A percentile compares a stretch with the other conserved stretches of the same genome.
phyloP scores from a whole-genome alignment of 2,113 vertebrate genomes.

The Sebastes schlegelii region DNA sequence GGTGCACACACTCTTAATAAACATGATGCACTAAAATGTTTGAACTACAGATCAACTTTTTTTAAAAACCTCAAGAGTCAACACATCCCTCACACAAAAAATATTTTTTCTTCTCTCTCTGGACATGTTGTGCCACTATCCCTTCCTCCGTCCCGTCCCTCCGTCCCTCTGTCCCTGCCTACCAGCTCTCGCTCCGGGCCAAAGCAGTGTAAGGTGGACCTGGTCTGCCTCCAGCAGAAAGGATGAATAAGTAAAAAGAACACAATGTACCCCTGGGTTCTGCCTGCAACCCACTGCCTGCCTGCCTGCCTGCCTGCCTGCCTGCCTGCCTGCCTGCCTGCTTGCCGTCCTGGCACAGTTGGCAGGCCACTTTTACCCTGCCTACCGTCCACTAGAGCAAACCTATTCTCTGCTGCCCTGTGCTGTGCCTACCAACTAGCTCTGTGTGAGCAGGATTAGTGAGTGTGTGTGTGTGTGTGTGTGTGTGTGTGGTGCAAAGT shows the following conservation, averaged over 20 bases:
- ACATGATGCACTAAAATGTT: conserved; percentile 22
- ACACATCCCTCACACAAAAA: background rate
- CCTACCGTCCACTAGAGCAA: conserved; percentile 57
- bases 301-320: too few relatives aligned
- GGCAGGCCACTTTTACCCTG: conserved; percentile 53
- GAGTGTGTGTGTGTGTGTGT: conserved; percentile 14
- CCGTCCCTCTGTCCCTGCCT: conserved; percentile 54
- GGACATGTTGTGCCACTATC: conserved; percentile 42
- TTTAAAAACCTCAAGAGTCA: conserved; percentile 16
- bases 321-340: conserved; percentile 48
- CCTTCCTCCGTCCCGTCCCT: conserved; percentile 31
- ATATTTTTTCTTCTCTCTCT: background rate
- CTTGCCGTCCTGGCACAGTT: conserved; percentile 62
- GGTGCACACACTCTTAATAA: background rate
- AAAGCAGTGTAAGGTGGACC: conserved; percentile 69
- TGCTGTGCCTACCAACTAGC: conserved; percentile 58
- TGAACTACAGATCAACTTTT: background rate
- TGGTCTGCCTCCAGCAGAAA: conserved; percentile 72
- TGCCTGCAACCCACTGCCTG: conserved; percentile 65
- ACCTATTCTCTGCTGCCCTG: conserved; percentile 56
- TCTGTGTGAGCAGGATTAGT: conserved; percentile 47
- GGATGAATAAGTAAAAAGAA: conserved; percentile 83
- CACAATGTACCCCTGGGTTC: conserved; percentile 79
- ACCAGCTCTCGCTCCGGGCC: conserved; percentile 56
- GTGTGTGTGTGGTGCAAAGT: conserved; percentile 56